A percentile compares a stretch with the other conserved stretches of the same genome.
phyloP scores from a whole-genome alignment of 2,113 vertebrate species.

The Laticauda laticaudata region DNA sequence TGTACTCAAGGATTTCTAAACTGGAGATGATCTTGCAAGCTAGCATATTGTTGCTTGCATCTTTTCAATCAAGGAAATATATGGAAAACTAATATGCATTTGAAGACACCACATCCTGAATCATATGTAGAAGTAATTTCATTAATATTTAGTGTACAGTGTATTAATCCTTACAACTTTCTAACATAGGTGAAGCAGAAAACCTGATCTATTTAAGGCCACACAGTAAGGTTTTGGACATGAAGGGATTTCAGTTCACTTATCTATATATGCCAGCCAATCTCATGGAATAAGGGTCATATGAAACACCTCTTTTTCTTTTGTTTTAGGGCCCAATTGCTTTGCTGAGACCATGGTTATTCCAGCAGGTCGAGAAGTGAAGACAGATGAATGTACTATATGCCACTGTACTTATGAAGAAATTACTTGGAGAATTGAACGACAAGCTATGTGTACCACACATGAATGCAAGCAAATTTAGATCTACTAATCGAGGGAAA shows the following conservation, averaged over 20 bases:
- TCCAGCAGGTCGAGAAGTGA: constrained; percentile 93
- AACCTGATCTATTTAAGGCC: background rate
- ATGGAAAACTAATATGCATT: background rate
- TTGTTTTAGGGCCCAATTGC: constrained; percentile 89
- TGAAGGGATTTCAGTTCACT: background rate
- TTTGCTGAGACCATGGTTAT: constrained; percentile 93
- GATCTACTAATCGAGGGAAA: constrained; percentile 35
- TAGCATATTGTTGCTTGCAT: background rate
- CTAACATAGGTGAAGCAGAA: background rate
- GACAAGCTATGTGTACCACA: constrained; percentile 94
- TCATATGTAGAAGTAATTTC: background rate
- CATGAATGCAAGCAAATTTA: constrained; percentile 94
- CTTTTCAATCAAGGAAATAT: background rate
- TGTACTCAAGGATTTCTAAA: background rate
- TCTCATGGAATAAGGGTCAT: background rate
- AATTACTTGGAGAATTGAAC: constrained; percentile 93
- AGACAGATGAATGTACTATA: constrained; percentile 94
- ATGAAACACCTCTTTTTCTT: constrained; percentile 28
- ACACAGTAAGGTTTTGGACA: no score
- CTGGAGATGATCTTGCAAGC: background rate
- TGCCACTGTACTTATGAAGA: constrained; percentile 98
- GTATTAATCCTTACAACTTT: background rate
- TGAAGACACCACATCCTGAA: background rate
- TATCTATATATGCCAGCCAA: background rate
- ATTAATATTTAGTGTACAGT: background rate